Base-by-base conservation (phyloP, 2,888 invertebrate species). In the Diadegma fenestrale region DNA sequence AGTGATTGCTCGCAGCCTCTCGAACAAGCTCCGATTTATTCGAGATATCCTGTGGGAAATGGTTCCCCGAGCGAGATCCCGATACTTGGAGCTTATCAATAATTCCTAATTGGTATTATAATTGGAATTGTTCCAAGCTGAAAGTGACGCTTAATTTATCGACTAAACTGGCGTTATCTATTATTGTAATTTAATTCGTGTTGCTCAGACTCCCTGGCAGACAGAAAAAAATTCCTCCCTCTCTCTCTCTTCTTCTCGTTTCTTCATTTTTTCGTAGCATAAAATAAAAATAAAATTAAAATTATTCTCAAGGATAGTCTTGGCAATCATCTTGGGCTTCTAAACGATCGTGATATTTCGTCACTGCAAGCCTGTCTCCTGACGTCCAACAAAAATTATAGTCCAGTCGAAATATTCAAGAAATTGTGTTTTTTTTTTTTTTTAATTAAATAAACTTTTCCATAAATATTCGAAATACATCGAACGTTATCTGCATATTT, bases 181-280 rank as follows among this genome's bases (percentile, higher is more conserved):
- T 85, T 82, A 85, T 85, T 79, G 82, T 85, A 81, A 81, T 85
- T 85, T 85, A 82, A 85, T 85, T 85, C 85, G 58, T 61, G 45
- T 43, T 43, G 48, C 51, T 64, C 77, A 68, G 68, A 72, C 41
- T 73, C 68, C 41, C 51, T 41, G 48, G 19, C 81, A 73, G 80
- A 84, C 82, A 66, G 54, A 30, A 58, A 71, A 51, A 71, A n/a
- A 19, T 61, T 43, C 41, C 73, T 80, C 51, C 1, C 41, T 41
- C 72, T 43, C 45, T 30, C 43, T 17, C 30, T 54, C 54, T 54
- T 43, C 14, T 43, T 61, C 61, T 54, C 1, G 26, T 58, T 19
- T 58, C 54, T 6, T 51, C 37, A 51, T 66, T 22, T 45, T 51
- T 37, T 51, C 51, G 64, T 19, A 33, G 69, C 63, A 71, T 48